Evolutionary conservation across 2,888 invertebrate genomes (phyloP).

Genomic region (Lumbricus terrestris): DNA sequence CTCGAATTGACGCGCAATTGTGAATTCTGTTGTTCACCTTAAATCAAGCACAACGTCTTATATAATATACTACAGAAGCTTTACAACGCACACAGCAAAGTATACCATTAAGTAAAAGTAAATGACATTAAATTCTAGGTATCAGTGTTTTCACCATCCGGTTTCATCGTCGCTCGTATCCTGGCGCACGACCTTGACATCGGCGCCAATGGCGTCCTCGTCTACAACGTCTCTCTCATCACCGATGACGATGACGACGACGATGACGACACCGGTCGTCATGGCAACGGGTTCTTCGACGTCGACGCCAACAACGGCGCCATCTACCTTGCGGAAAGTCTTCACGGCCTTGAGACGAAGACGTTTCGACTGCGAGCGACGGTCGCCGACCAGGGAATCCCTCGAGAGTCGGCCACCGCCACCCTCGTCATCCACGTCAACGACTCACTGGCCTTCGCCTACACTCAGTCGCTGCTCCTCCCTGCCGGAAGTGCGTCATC

Average conservation of each 20-base stretch:
- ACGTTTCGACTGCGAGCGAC: slow-evolving; percentile 27
- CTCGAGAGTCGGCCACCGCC: slow-evolving; percentile 24
- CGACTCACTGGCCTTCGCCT: slow-evolving; percentile 20
- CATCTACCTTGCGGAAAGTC: slow-evolving; percentile 20
- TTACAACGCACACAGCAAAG: not conserved
- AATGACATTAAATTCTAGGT: not conserved
- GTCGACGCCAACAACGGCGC: slow-evolving; percentile 29
- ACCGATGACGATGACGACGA: too few relatives aligned
- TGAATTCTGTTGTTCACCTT: not conserved
- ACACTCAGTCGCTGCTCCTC: not conserved
- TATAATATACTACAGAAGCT: too few relatives aligned
- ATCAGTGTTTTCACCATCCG: slow-evolving; percentile 13
- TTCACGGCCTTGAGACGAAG: slow-evolving; percentile 21
- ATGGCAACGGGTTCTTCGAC: slow-evolving; percentile 20
- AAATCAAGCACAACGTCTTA: too few relatives aligned
- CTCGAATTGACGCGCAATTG: not conserved
- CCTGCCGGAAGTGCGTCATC: not conserved
- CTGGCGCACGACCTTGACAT: slow-evolving; percentile 21
- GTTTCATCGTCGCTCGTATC: slow-evolving; percentile 11
- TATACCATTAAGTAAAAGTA: too few relatives aligned
- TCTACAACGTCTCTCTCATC: slow-evolving; percentile 18
- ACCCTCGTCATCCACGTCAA: slow-evolving; percentile 29
- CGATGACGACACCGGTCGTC: slow-evolving; percentile 8
- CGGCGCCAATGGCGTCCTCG: slow-evolving; percentile 9
- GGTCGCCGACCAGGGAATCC: slow-evolving; percentile 29